phyloP scores from a whole-genome alignment of 2,888 invertebrate species.

The Pollenia amentaria region DNA sequence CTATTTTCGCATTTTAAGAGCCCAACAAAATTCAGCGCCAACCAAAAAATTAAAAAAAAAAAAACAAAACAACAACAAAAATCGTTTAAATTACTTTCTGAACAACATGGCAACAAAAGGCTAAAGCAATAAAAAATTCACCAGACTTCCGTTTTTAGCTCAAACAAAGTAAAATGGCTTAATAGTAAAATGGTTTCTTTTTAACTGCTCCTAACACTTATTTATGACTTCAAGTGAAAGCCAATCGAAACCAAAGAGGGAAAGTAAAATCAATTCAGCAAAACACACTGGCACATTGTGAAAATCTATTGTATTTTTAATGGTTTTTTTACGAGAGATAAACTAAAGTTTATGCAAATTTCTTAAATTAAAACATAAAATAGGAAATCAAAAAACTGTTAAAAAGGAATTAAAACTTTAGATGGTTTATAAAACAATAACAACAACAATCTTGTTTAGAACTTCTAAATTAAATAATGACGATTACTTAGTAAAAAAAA shows the following conservation, averaged over 20 bases:
- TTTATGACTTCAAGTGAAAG: background rate
- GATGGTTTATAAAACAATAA: background rate
- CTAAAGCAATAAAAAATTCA: background rate
- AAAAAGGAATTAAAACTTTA: background rate
- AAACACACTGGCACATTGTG: background rate
- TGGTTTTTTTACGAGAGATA: background rate
- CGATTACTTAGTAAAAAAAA: no score
- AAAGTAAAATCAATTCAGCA: background rate
- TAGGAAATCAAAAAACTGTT: background rate
- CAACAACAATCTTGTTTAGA: no score
- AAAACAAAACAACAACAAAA: background rate
- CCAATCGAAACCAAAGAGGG: background rate
- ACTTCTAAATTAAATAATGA: no score
- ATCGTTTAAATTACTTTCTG: conserved; percentile 10
- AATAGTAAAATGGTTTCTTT: background rate
- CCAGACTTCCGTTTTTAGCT: background rate
- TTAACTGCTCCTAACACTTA: background rate
- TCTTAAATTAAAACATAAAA: no score
- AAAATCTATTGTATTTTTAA: background rate
- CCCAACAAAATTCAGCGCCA: background rate
- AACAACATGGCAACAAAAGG: background rate
- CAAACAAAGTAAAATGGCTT: background rate
- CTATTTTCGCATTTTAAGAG: background rate
- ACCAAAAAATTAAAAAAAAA: background rate
- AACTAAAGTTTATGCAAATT: conserved; percentile 10